These are phyloP conservation scores for Oreortyx pictus DNA, from an alignment of 2,797 vertebrate species.

Conservation along the genomic window DNA sequence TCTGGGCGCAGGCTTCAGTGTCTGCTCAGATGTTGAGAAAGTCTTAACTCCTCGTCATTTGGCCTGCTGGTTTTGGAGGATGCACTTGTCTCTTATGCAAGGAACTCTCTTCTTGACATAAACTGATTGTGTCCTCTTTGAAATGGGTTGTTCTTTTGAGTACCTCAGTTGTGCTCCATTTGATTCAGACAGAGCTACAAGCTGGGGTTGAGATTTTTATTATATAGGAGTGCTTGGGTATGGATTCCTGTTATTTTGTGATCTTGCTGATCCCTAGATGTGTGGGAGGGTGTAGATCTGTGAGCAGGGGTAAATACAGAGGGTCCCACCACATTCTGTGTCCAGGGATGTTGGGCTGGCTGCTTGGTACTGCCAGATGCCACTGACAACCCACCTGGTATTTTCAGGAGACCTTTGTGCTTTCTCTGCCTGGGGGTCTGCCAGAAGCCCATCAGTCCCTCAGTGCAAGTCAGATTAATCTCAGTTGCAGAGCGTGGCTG, in stretches of 20 bases:
- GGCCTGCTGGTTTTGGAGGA: neutral
- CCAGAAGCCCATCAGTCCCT: neutral
- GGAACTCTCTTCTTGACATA: neutral
- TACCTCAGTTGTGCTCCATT: neutral
- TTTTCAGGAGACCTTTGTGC: neutral
- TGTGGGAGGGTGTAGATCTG: neutral
- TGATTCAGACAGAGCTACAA: neutral
- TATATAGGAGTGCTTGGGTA: neutral
- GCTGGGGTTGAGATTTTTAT: neutral
- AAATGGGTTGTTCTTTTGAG: fast-evolving
- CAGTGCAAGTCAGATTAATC: neutral
- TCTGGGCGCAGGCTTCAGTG: neutral
- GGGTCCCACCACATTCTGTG: fast-evolving
- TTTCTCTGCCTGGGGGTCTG: neutral
- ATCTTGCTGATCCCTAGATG: neutral
- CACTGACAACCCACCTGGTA: fast-evolving
- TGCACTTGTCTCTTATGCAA: fast-evolving
- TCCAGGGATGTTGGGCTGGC: neutral
- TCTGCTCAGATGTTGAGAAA: neutral
- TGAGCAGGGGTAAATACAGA: neutral
- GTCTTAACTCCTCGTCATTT: neutral
- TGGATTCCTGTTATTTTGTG: neutral
- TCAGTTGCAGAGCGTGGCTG: neutral
- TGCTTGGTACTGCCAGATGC: neutral
- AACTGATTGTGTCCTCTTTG: neutral